Evolutionary conservation across 2,888 invertebrate genomes (phyloP).

Genomic region (Drosophila macrospina): DNA sequence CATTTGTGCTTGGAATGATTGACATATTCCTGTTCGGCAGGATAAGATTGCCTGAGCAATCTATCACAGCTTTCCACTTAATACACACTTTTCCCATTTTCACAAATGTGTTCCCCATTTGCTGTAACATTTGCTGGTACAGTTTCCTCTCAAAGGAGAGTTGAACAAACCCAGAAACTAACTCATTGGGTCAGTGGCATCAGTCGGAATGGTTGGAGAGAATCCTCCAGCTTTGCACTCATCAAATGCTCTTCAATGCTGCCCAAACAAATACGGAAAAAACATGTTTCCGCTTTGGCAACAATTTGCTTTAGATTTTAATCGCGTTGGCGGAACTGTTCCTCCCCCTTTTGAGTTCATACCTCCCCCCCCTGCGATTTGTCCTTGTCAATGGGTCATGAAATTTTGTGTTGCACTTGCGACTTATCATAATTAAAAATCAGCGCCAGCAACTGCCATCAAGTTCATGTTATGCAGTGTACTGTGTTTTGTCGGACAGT

Average conservation of each 20-base stretch:
- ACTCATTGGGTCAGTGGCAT: constrained; percentile 79
- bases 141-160: constrained; percentile 28
- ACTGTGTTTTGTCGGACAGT: constrained; percentile 43
- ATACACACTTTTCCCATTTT: background rate
- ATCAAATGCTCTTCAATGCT: constrained; percentile 55
- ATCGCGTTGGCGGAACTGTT: constrained; percentile 69
- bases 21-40: background rate
- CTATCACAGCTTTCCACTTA: background rate
- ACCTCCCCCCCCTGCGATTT: background rate
- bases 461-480: constrained; percentile 65
- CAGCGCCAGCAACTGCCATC: constrained; percentile 52
- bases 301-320: constrained; percentile 72
- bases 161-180: constrained; percentile 57
- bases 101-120: background rate
- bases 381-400: constrained; percentile 54
- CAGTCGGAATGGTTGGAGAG: constrained; percentile 4
- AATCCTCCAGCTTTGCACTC: constrained; percentile 15
- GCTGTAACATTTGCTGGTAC: constrained; percentile 2
- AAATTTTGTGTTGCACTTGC: constrained; percentile 41
- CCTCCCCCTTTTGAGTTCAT: background rate
- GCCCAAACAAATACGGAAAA: constrained; percentile 70
- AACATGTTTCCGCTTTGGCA: constrained; percentile 56
- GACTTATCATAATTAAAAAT: constrained; percentile 77
- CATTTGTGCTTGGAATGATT: background rate
- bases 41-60: background rate